These are phyloP conservation scores for Panthera uncia DNA, from an alignment of 2,113 vertebrate genomes.

Conservation along the genomic window DNA sequence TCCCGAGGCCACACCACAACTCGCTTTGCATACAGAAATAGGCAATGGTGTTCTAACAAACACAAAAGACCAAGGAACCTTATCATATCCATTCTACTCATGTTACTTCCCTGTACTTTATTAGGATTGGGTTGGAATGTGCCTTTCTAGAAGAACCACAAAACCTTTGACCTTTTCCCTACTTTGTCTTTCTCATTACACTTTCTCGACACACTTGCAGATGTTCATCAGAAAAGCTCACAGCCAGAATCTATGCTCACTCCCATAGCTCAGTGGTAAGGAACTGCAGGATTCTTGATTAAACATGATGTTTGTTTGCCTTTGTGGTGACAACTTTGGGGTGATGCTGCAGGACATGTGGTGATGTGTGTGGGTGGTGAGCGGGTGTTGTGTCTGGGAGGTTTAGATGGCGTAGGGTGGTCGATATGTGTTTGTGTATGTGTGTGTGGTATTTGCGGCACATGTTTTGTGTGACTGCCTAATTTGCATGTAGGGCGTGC, in stretches of 20 bases:
- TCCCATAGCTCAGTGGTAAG: neutral
- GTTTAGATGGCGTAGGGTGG: no score
- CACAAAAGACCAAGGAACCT: neutral
- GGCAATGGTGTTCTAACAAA: neutral
- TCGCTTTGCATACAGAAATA: neutral
- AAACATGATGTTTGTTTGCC: neutral
- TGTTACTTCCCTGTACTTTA: neutral
- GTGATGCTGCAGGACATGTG: neutral
- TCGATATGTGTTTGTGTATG: neutral
- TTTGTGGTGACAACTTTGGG: neutral
- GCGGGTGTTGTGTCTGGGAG: neutral
- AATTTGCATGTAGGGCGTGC: neutral
- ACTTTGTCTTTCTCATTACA: conserved; percentile 16
- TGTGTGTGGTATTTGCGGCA: neutral
- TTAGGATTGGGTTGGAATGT: conserved; percentile 61
- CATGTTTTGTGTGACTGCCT: neutral
- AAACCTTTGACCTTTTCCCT: neutral
- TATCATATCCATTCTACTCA: neutral
- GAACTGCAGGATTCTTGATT: neutral
- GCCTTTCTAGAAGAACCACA: conserved; percentile 33
- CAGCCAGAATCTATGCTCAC: neutral
- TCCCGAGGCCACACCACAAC: neutral
- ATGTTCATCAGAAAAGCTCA: neutral
- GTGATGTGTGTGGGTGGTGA: neutral
- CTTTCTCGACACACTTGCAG: neutral